A percentile compares a stretch with the other conserved stretches of the same genome.
These are phyloP conservation scores for Hylomyscus alleni DNA, from an alignment of 2,797 vertebrate genomes.

Conservation along the genomic window DNA sequence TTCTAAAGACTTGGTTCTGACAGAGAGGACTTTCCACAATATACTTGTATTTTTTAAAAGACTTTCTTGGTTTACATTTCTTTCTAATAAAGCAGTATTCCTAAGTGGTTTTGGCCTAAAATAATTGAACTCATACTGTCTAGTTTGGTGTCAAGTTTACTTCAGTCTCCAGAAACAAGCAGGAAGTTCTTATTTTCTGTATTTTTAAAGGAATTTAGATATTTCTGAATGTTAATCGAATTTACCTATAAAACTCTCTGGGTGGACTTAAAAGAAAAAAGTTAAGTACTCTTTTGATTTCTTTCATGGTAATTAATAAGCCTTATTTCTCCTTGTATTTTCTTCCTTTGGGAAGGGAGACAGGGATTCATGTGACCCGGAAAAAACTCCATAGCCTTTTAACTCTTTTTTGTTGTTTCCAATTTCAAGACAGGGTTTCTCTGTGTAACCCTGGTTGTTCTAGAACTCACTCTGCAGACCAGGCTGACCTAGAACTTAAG, in stretches of 20 bases:
- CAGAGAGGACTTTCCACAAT: neutral
- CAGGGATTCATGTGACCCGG: no score
- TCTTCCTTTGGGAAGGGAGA: neutral
- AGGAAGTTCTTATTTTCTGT: neutral
- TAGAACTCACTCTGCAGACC: neutral
- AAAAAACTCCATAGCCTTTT: neutral
- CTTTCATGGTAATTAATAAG: neutral
- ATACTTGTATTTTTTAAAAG: no score
- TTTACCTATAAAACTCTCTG: neutral
- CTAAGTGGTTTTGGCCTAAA: neutral
- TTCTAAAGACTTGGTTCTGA: constrained; percentile 4
- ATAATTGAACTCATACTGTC: neutral
- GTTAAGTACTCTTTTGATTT: neutral
- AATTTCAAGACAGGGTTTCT: neutral
- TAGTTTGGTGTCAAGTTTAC: neutral
- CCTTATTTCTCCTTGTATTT: neutral
- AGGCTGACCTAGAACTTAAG: neutral
- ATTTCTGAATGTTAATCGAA: neutral
- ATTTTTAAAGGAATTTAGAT: neutral
- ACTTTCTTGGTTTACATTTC: neutral
- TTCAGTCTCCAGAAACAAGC: neutral
- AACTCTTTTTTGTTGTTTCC: neutral
- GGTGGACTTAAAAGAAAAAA: neutral
- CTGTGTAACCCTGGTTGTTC: neutral
- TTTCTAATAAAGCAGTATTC: neutral